Percentiles rank a stretch among this genome's conserved stretches.
Evolutionary conservation across 2,797 vertebrate species (phyloP).

Genomic region (Acanthiza pusilla): DNA sequence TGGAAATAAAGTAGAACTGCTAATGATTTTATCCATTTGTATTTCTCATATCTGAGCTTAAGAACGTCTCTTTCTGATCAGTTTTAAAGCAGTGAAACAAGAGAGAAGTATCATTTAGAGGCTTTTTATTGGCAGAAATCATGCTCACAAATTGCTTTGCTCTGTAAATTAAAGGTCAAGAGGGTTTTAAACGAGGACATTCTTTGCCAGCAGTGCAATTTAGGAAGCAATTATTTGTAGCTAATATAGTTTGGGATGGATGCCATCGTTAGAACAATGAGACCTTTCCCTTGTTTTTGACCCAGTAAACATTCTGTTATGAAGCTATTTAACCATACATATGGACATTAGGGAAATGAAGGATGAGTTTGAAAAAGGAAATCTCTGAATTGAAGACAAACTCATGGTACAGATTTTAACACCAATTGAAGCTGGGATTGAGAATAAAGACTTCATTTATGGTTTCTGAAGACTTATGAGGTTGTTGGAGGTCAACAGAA

Average conservation of each 20-base stretch:
- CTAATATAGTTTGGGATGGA: not conserved
- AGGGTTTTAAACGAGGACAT: not conserved
- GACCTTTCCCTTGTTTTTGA: not conserved
- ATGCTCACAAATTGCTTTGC: not conserved
- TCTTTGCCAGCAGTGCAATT: constrained; percentile 4
- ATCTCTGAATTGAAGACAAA: not conserved
- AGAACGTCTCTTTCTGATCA: not conserved
- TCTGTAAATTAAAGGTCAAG: constrained; percentile 9
- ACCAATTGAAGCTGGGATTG: not conserved
- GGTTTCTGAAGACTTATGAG: not conserved
- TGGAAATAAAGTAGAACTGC: not conserved
- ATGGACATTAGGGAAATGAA: not conserved
- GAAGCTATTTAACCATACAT: not conserved
- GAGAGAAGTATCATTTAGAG: not conserved
- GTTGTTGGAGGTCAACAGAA: not conserved
- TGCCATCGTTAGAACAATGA: not conserved
- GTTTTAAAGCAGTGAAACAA: not conserved
- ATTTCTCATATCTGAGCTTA: not conserved
- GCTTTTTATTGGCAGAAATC: not conserved
- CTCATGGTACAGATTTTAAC: not conserved
- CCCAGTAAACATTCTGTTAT: not conserved
- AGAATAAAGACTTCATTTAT: not conserved
- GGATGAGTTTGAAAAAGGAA: not conserved
- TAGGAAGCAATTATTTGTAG: constrained; percentile 6
- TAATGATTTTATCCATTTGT: not conserved